These are phyloP conservation scores for Tineola bisselliella DNA, from an alignment of 2,888 invertebrate species.

Conservation along the genomic window DNA sequence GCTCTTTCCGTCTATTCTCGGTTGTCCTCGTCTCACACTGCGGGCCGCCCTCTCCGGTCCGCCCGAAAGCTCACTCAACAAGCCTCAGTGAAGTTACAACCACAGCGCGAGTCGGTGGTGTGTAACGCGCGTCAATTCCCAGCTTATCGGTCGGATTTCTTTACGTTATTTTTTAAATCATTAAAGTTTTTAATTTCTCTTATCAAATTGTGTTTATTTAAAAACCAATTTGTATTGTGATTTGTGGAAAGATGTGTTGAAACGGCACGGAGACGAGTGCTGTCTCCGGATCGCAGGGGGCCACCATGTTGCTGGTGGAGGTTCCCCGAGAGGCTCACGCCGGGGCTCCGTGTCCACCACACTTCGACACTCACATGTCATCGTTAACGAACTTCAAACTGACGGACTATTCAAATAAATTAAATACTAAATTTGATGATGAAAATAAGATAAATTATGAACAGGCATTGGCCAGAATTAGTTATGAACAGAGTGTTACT, in stretches of 20 bases:
- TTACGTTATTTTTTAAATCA: not conserved
- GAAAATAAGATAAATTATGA: conserved; percentile 46
- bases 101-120: not conserved
- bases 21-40: conserved; percentile 34
- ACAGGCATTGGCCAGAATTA: conserved; percentile 21
- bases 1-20: conserved; percentile 20
- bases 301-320: conserved; percentile 81
- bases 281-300: conserved; percentile 49
- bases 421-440: conserved; percentile 44
- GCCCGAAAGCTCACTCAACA: conserved; percentile 50
- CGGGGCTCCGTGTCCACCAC: conserved; percentile 61
- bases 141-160: not conserved
- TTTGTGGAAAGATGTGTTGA: conserved; percentile 19
- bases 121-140: not conserved
- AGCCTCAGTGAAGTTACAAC: not conserved
- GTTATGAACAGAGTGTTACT: conserved; percentile 49
- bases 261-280: conserved; percentile 23
- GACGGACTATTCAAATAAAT: conserved; percentile 61
- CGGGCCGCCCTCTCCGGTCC: conserved; percentile 58
- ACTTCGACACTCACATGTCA: conserved; percentile 56
- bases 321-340: conserved; percentile 79
- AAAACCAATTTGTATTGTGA: not conserved
- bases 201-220: not conserved
- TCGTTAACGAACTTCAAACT: conserved; percentile 52
- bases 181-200: not conserved